phyloP scores from a whole-genome alignment of 2,797 vertebrate genomes.

The Coregonus sp. region DNA sequence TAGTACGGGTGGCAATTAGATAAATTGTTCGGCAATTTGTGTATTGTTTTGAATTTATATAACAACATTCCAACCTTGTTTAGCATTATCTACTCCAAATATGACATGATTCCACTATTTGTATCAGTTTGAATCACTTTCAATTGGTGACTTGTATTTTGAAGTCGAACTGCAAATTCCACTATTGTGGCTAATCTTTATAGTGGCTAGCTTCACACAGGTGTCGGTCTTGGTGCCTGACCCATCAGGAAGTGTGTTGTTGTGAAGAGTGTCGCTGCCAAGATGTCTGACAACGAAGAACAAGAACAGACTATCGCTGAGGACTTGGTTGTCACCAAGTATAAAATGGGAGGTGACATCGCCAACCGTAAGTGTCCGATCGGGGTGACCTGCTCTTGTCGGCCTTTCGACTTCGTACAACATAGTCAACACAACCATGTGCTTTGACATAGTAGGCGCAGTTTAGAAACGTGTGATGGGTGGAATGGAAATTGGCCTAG shows the following conservation, averaged over 20 bases:
- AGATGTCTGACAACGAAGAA: conserved; percentile 91
- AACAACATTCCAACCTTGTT: too few relatives aligned
- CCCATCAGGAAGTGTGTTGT: conserved; percentile 28
- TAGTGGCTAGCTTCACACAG: too few relatives aligned
- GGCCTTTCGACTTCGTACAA: conserved; percentile 38
- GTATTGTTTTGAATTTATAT: too few relatives aligned
- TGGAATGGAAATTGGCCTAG: background rate
- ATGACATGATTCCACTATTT: too few relatives aligned
- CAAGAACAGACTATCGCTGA: conserved; percentile 89
- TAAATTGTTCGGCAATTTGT: too few relatives aligned
- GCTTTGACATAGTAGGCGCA: conserved; percentile 52
- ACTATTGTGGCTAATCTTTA: background rate
- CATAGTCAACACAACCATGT: conserved; percentile 47
- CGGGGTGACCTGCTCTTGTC: conserved; percentile 17
- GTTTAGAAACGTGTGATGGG: conserved; percentile 19
- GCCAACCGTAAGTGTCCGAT: conserved; percentile 82
- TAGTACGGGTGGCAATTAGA: too few relatives aligned
- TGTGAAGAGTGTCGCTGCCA: conserved; percentile 56
- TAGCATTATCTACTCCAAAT: too few relatives aligned
- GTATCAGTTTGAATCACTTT: too few relatives aligned
- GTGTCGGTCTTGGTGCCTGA: conserved; percentile 5
- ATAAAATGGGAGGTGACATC: conserved; percentile 91
- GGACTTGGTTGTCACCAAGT: conserved; percentile 89
- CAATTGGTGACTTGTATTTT: too few relatives aligned
- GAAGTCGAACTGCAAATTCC: too few relatives aligned